Percentiles rank a stretch among this genome's conserved stretches.
Conservation (phyloP, 2,797 vertebrate genomes). For the Danio choprae region DNA sequence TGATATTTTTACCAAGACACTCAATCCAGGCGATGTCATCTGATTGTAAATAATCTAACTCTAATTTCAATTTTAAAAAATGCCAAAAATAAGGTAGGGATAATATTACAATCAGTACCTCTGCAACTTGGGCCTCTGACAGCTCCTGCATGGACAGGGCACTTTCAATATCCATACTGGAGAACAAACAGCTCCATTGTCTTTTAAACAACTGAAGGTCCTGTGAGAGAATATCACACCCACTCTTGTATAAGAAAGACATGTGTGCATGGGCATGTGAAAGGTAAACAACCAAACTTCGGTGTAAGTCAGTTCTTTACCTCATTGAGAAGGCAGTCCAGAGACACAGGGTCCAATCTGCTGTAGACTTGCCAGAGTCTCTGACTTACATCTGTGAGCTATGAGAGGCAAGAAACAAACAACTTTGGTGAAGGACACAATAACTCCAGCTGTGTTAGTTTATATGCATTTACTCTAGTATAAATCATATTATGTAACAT, state of each 20-base stretch:
- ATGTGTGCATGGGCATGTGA: not conserved
- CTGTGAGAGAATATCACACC: conserved; percentile 71
- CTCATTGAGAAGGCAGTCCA: conserved; percentile 88
- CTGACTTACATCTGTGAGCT: conserved; percentile 94
- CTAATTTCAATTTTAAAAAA: not conserved
- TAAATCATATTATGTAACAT: not conserved
- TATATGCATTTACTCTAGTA: not conserved
- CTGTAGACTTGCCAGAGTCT: conserved; percentile 91
- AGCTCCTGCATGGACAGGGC: conserved; percentile 91
- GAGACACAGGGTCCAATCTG: conserved; percentile 89
- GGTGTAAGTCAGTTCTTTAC: conserved; percentile 71
- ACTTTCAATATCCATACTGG: conserved; percentile 93
- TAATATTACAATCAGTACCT: conserved; percentile 76
- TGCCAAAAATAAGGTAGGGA: not conserved
- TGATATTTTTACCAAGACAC: not conserved
- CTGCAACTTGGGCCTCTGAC: conserved; percentile 93
- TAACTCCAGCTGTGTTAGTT: not conserved
- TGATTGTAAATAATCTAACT: not conserved
- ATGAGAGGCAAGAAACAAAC: conserved; percentile 34
- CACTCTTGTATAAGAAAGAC: not conserved
- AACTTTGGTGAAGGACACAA: not conserved
- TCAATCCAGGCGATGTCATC: not conserved
- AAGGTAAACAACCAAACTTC: conserved; percentile 7
- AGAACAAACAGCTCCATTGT: conserved; percentile 92
- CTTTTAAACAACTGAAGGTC: conserved; percentile 89